Conservation (phyloP, 2,113 vertebrate species). For the Tylochromis polylepis region DNA sequence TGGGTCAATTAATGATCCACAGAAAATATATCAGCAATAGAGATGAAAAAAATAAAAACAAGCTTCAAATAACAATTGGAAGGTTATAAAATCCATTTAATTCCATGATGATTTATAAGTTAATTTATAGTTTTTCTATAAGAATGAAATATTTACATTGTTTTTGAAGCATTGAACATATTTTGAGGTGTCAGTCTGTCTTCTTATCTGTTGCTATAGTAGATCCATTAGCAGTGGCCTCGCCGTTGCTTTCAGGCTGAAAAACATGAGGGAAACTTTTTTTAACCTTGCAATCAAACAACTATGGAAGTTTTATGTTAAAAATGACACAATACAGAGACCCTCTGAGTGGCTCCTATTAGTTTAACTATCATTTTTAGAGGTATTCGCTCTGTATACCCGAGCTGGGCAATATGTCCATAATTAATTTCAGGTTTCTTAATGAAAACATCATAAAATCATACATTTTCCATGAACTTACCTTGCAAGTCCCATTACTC, state of each 20-base stretch:
- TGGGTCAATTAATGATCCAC: neutral
- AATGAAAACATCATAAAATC: neutral
- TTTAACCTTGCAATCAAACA: neutral
- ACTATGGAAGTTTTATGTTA: neutral
- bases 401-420: neutral
- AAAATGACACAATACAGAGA: neutral
- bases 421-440: neutral
- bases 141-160: constrained; percentile 47
- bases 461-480: constrained; percentile 39
- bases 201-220: constrained; percentile 76
- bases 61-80: neutral
- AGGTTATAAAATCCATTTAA: neutral
- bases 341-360: neutral
- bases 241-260: constrained; percentile 63
- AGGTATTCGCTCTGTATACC: neutral
- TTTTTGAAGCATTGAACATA: neutral
- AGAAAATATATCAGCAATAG: constrained; percentile 1
- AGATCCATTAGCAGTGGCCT: constrained; percentile 59
- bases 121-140: constrained; percentile 24
- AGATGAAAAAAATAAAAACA: neutral
- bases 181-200: constrained; percentile 62
- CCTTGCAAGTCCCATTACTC: constrained; percentile 60
- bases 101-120: constrained; percentile 11
- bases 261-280: constrained; percentile 10
- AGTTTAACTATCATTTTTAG: neutral